phyloP scores from a whole-genome alignment of 2,888 invertebrate genomes.

The Drosophila mimetica region DNA sequence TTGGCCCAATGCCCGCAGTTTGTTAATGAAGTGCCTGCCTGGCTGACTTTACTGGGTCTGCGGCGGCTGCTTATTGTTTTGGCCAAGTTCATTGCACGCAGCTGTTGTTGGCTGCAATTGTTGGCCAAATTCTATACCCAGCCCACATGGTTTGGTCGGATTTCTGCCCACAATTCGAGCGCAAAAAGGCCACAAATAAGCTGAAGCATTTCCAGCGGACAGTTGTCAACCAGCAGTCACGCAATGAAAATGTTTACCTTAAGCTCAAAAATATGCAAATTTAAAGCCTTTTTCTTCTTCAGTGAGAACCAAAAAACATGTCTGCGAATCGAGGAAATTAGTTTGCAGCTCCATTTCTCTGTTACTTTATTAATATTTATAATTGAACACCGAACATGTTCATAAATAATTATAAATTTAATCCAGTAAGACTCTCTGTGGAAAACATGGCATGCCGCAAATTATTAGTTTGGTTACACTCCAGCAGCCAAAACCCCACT shows the following conservation, averaged over 20 bases:
- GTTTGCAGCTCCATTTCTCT: constrained; percentile 2
- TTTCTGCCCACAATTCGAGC: constrained; percentile 43
- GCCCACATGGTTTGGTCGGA: constrained; percentile 27
- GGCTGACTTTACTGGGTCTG: constrained; percentile 6
- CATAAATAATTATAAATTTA: constrained; percentile 39
- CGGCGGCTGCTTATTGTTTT: constrained; percentile 29
- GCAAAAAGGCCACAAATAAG: constrained; percentile 44
- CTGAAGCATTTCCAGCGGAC: constrained; percentile 56
- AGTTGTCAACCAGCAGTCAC: constrained; percentile 63
- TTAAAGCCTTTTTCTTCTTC: constrained; percentile 16
- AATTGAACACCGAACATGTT: constrained; percentile 36
- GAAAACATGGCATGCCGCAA: constrained; percentile 39
- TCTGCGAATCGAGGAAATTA: constrained; percentile 28
- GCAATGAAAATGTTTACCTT: constrained; percentile 46
- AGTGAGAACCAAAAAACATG: constrained; percentile 19
- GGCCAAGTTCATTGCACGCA: constrained; percentile 57
- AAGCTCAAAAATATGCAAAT: constrained; percentile 49
- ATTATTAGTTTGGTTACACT: constrained; percentile 44
- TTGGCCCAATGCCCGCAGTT: constrained; percentile 45
- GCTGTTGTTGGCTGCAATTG: constrained; percentile 34
- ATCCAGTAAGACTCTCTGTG: constrained; percentile 26
- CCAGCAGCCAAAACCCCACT: constrained; percentile 42
- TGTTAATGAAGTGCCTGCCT: constrained; percentile 45
- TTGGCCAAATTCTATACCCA: constrained; percentile 41
- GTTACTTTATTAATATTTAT: constrained; percentile 49